These are phyloP conservation scores for Clarias laeviceps DNA, from an alignment of 2,797 vertebrate genomes.

Conservation along the genomic window DNA sequence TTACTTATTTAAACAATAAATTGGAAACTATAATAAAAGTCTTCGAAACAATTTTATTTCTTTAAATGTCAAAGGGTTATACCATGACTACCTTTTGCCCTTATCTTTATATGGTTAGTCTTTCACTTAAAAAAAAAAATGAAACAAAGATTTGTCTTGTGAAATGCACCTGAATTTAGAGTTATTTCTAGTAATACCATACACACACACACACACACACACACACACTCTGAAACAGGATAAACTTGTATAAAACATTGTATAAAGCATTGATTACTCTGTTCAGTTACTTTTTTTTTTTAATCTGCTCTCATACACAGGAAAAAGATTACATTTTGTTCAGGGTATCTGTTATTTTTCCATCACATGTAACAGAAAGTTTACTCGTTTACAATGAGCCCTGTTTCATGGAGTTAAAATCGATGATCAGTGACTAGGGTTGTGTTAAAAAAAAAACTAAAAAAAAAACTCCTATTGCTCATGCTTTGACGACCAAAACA, in stretches of 20 bases:
- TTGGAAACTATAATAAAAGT: slow-evolving; percentile 43
- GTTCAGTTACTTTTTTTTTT: not conserved
- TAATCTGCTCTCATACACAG: not conserved
- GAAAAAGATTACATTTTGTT: not conserved
- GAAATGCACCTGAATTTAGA: not conserved
- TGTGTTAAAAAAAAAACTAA: slow-evolving; percentile 34
- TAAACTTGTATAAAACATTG: not conserved
- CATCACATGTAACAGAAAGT: not conserved
- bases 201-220: not conserved
- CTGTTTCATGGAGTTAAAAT: slow-evolving; percentile 42
- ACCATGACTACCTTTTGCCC: not conserved
- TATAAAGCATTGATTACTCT: not conserved
- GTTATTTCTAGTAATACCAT: not conserved
- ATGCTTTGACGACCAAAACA: slow-evolving; percentile 43
- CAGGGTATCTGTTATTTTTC: not conserved
- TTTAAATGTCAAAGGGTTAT: slow-evolving; percentile 47
- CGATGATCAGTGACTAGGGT: slow-evolving; percentile 49
- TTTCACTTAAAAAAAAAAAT: not conserved
- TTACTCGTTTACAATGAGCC: slow-evolving; percentile 15
- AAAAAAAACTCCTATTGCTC: slow-evolving; percentile 33
- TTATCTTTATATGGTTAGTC: not conserved
- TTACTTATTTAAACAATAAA: slow-evolving; percentile 48
- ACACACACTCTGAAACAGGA: not conserved
- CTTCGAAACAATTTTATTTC: slow-evolving; percentile 39
- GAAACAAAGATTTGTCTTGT: not conserved